These are phyloP conservation scores for Drosophila erecta DNA, from an alignment of 1,140 invertebrate genomes.

Conservation along the genomic window DNA sequence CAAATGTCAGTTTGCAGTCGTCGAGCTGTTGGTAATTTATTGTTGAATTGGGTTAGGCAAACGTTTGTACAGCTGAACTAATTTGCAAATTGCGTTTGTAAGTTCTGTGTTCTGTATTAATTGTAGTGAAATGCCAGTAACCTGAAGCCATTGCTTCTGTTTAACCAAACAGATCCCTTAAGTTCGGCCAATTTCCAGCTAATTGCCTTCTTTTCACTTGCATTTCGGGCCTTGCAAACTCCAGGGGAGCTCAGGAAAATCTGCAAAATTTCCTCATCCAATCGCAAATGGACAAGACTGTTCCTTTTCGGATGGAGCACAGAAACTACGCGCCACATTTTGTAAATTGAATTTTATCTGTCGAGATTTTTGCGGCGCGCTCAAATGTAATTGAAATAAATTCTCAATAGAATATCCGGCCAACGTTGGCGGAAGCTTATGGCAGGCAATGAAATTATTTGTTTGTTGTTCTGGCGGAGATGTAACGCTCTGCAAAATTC, in stretches of 20 bases:
- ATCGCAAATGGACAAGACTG: conserved; percentile 58
- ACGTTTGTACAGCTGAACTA: conserved; percentile 57
- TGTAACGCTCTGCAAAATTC: conserved; percentile 19
- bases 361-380: conserved; percentile 45
- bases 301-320: conserved; percentile 4
- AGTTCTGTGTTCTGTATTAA: background rate
- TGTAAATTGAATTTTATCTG: conserved; percentile 77
- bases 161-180: conserved; percentile 23
- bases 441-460: conserved; percentile 63
- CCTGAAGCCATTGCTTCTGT: conserved; percentile 6
- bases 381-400: conserved; percentile 80
- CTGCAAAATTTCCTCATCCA: conserved; percentile 63
- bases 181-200: conserved; percentile 17
- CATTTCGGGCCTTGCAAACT: conserved; percentile 5
- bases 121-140: conserved; percentile 34
- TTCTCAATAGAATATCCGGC: conserved; percentile 80
- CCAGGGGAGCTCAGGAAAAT: conserved; percentile 15
- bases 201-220: conserved; percentile 29
- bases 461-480: conserved; percentile 36
- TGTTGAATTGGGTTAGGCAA: conserved; percentile 38
- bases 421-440: conserved; percentile 66
- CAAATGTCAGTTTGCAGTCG: conserved; percentile 45
- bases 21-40: conserved; percentile 54
- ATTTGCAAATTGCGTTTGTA: conserved; percentile 60
- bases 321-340: conserved; percentile 78